Evolutionary conservation across 2,888 invertebrate species (phyloP), one percentile per base, ranked within the genome.

Genomic region (Clusia tigrina): DNA sequence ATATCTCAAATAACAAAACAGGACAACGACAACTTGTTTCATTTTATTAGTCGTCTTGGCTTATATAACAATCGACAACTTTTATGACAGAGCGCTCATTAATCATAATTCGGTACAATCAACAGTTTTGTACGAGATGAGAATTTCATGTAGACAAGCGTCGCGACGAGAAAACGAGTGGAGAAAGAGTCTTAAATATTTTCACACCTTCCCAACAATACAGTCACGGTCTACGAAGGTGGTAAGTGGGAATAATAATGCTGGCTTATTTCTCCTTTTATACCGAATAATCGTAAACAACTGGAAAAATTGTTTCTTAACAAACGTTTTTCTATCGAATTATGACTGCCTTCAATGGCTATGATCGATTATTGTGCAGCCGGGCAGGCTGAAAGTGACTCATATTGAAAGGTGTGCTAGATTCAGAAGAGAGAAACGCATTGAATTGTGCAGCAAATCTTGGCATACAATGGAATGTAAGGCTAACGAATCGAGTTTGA

Each of bases 101-200:
- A 80, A 79, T 79, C 79, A 79, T 75, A 78, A 74, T 76, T 76
- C 73, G 74, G 74, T 78, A 67, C 81, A 74, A 76, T 79, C 79
- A 81, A 79, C 78, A 76, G 73, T 72, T 79, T 80, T 81, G 79
- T 79, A 73, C 64, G 69, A 69, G 72, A 76, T 74, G 70, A n/a
- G n/a, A n/a, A 71, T 74, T 74, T 73, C 72, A 78, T 72, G 77
- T 72, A 70, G n/a, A n/a, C n/a, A n/a, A n/a, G n/a, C n/a, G n/a
- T n/a, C n/a, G n/a, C n/a, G n/a, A n/a, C n/a, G n/a, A n/a, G n/a
- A n/a, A n/a, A n/a, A n/a, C n/a, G n/a, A n/a, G n/a, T n/a, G n/a
- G n/a, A n/a, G n/a, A n/a, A n/a, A n/a, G 69, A 74, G 76, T 72
- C 79, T 78, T 71, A 69, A 79, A 77, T 77, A 78, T 79, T 78